phyloP scores from a whole-genome alignment of 2,888 invertebrate genomes.

The Glyphotaelius pellucidus region DNA sequence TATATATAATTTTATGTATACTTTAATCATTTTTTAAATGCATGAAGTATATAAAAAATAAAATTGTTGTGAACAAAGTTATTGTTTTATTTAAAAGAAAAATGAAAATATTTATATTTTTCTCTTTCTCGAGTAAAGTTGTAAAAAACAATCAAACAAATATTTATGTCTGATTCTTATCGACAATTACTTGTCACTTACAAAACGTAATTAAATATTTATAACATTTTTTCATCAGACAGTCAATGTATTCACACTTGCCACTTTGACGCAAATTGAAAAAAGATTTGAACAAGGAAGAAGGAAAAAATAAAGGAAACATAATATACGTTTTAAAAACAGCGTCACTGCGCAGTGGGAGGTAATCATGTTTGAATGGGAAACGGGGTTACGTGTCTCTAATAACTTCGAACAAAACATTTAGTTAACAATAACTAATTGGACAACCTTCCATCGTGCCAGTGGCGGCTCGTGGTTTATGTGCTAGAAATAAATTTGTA shows the following conservation, averaged over 20 bases:
- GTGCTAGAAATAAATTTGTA: neutral
- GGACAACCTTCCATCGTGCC: neutral
- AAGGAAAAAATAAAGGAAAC: neutral
- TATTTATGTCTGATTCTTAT: neutral
- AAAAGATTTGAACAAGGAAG: neutral
- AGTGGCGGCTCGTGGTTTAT: neutral
- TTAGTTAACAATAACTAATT: conserved; percentile 31
- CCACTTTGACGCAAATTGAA: neutral
- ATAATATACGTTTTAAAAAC: neutral
- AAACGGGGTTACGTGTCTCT: neutral
- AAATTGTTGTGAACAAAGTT: too few relatives aligned
- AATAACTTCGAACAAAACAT: conserved; percentile 15
- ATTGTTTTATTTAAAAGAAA: too few relatives aligned
- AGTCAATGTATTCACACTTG: neutral
- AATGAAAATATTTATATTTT: too few relatives aligned
- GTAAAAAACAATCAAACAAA: neutral
- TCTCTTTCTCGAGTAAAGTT: neutral
- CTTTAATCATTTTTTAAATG: too few relatives aligned
- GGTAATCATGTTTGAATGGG: neutral
- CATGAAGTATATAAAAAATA: too few relatives aligned
- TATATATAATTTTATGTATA: too few relatives aligned
- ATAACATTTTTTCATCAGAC: neutral
- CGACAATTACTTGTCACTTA: neutral
- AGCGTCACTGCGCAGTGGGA: neutral
- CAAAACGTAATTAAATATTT: neutral